Percentiles rank a stretch among this genome's conserved stretches.
phyloP scores from a whole-genome alignment of 2,888 invertebrate species.

The Spodoptera exigua region DNA sequence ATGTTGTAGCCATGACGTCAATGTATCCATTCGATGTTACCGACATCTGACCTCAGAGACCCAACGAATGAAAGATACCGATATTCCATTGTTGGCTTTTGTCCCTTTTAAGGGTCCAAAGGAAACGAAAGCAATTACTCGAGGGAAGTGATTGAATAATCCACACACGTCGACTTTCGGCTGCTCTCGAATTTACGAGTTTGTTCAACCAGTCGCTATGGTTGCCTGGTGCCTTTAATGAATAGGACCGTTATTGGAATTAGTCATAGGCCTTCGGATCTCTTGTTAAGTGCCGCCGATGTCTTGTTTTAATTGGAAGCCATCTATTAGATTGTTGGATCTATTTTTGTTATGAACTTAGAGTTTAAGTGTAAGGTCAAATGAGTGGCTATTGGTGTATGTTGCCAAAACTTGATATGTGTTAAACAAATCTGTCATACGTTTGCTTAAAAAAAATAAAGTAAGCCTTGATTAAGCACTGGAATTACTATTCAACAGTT shows the following conservation, averaged over 20 bases:
- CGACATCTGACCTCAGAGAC: conserved; percentile 20
- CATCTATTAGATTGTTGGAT: too few relatives aligned
- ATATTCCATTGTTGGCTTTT: conserved; percentile 39
- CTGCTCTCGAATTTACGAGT: conserved; percentile 50
- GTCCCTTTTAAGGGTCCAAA: conserved; percentile 52
- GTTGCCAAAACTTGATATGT: too few relatives aligned
- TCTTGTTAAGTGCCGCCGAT: neutral
- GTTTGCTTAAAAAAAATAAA: too few relatives aligned
- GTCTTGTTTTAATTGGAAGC: neutral
- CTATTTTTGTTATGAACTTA: too few relatives aligned
- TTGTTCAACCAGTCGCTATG: conserved; percentile 58
- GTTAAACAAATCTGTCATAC: too few relatives aligned
- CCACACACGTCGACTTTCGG: conserved; percentile 55
- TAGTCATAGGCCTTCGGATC: conserved; percentile 18
- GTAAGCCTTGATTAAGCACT: too few relatives aligned
- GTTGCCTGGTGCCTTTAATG: conserved; percentile 56
- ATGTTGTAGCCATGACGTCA: neutral
- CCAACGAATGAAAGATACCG: conserved; percentile 34
- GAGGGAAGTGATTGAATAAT: conserved; percentile 55
- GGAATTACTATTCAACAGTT: too few relatives aligned
- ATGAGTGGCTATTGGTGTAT: too few relatives aligned
- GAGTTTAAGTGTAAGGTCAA: too few relatives aligned
- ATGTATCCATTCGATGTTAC: conserved; percentile 8
- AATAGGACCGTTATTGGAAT: conserved; percentile 47
- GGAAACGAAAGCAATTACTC: conserved; percentile 55